phyloP scores from a whole-genome alignment of 2,113 vertebrate species.

The Seriola quinqueradiata region DNA sequence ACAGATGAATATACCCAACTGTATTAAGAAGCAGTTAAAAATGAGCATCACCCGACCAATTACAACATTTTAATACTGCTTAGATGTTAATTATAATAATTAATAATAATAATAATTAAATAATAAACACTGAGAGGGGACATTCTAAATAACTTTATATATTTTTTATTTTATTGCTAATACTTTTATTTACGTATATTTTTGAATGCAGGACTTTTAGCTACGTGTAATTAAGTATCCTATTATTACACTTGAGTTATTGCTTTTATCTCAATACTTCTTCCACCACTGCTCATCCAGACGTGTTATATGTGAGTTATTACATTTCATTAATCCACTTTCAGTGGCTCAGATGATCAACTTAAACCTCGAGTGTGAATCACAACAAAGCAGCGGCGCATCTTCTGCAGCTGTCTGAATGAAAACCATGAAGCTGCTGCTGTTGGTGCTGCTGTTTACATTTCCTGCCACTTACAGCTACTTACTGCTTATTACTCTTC shows the following conservation, averaged over 20 bases:
- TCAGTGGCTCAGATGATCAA: not conserved
- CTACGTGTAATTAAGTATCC: too few relatives aligned
- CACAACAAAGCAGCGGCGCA: constrained; percentile 7
- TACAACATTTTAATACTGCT: not conserved
- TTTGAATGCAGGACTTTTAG: not conserved
- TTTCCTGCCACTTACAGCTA: constrained; percentile 72
- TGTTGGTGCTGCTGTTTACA: constrained; percentile 60
- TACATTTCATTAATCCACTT: not conserved
- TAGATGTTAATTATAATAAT: not conserved
- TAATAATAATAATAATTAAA: not conserved
- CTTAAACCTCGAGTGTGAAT: not conserved
- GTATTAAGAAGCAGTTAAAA: not conserved
- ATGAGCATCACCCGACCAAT: not conserved
- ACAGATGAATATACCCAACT: not conserved
- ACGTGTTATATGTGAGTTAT: not conserved
- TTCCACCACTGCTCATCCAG: not conserved
- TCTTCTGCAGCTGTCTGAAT: constrained; percentile 55
- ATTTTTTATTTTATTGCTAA: not conserved
- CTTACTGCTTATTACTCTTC: constrained; percentile 66
- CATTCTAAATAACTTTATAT: not conserved
- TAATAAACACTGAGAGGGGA: not conserved
- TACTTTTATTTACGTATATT: not conserved
- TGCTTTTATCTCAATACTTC: not conserved
- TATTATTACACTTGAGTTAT: too few relatives aligned
- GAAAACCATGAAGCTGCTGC: constrained; percentile 40